Evolutionary conservation across 1,140 invertebrate species (phyloP), one percentile per base, ranked within the genome.

Genomic region (Bombus terrestris): DNA sequence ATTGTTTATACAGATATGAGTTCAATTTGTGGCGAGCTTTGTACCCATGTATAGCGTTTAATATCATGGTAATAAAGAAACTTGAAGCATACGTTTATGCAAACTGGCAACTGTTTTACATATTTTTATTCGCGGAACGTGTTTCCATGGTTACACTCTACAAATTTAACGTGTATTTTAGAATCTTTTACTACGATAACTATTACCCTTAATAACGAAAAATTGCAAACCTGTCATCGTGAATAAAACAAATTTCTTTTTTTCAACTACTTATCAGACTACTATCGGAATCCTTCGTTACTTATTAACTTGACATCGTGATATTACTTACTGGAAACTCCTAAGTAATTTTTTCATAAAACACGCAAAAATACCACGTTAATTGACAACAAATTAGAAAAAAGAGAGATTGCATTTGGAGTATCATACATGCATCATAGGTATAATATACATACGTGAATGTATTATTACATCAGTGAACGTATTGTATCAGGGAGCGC

Each of bases 61-160:
- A 79, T 79, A 79, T 68, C 62, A 68, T 79, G 62, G 62, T 66
- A 66, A 79, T 79, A 79, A 79, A 68, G 59, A 79, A 79, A n/a
- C 62, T 35, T 18, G 77, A 35, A 66, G 41, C 10, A 68, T 66
- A 66, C 39, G 35, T 41, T 79, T 79, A 68, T 66, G 77, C 32
- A 79, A 66, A 79, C 41, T 43, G 59, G 22, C 15, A 15, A 47
- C 62, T 32, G 25, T 66, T 79, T 79, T 79, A 28, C 77, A 68
- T 68, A 43, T 79, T 79, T 79, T 79, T 66, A 47, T 79, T 2
- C 62, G 1, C 28, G 5, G 5, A 22, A 66, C 39, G 18, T 41
- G 35, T 35, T 43, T 68, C 62, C 35, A 66, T 43, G 22, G 39
- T 35, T 66, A 78, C 39, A 64, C 25, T 47, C 62, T 59, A 25